A percentile compares a stretch with the other conserved stretches of the same genome.
These are phyloP conservation scores for Uloborus plumipes DNA, from an alignment of 2,888 invertebrate genomes.

Conservation along the genomic window DNA sequence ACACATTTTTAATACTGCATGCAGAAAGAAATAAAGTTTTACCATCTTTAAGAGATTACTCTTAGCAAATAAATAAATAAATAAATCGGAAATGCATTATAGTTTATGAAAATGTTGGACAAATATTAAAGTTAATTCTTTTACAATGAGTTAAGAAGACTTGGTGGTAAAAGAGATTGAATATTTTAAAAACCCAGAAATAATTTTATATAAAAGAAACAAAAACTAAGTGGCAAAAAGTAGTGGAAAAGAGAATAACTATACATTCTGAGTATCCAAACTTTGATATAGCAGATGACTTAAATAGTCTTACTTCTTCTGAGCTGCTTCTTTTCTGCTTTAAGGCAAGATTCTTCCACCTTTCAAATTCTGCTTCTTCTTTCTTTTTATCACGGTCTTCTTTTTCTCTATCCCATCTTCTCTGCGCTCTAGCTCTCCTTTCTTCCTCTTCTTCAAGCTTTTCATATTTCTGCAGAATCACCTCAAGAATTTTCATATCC, in stretches of 20 bases:
- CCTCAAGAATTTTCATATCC: conserved; percentile 65
- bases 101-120: too few relatives aligned
- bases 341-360: conserved; percentile 59
- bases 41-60: too few relatives aligned
- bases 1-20: too few relatives aligned
- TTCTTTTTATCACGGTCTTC: conserved; percentile 68
- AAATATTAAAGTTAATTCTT: too few relatives aligned
- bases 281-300: not conserved
- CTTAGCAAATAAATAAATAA: too few relatives aligned
- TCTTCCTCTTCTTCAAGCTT: conserved; percentile 69
- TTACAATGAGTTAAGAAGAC: too few relatives aligned
- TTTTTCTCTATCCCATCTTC: conserved; percentile 68
- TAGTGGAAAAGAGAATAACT: not conserved
- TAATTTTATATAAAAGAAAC: too few relatives aligned
- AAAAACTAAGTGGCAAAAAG: too few relatives aligned
- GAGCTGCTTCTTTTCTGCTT: conserved; percentile 61
- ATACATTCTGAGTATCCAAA: not conserved
- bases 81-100: too few relatives aligned
- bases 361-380: conserved; percentile 68
- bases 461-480: conserved; percentile 64
- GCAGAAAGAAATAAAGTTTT: too few relatives aligned
- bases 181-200: too few relatives aligned
- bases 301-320: conserved; percentile 29
- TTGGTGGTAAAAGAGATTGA: too few relatives aligned
- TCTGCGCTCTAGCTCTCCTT: conserved; percentile 68